Base-by-base conservation (phyloP, 2,113 vertebrate species). In the Prunella himalayana region DNA sequence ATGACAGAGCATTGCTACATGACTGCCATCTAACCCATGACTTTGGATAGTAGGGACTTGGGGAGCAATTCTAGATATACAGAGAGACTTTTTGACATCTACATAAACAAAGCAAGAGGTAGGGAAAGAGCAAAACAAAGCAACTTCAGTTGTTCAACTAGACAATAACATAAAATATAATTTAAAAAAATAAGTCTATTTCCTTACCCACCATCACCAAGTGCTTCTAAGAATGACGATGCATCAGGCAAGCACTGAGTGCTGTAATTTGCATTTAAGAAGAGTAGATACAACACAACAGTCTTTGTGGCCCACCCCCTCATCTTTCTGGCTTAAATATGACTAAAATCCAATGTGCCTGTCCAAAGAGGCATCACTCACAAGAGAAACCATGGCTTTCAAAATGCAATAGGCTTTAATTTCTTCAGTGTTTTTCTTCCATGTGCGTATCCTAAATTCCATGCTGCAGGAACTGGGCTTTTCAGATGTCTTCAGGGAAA, bases 181-280 rank as follows among this genome's bases (percentile, higher is more conserved):
- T 83, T 88, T 50, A 10, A 63, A 95, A 93, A 95, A 93, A 94
- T 37, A 91, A 73, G 44, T 56, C 49, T 75, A 56, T 82, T 80
- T 80, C 42, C 37, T 86, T 56, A 66, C n/a, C n/a, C 59, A 90
- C 47, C 45, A 83, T 44, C 64, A 80, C 1, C 49, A 79, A 9
- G 1, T 44, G 60, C 31, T 86, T 60, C 49, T 73, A 86, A 60
- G 44, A 77, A 71, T 64, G 42, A 71, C 22, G 68, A 30, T 33
- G 41, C n/a, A 81, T 86, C 53, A 90, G 53, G n/a, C 44, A 88
- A 80, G 27, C 54, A 94, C 11, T 1, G 44, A 94, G 76, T 90
- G 86, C 68, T 75, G 31, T 31, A 33, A 75, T 69, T 60, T 78
- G 68, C 68, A 86, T 81, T 92, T 78, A 54, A 69, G 37, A 93